Evolutionary conservation across 2,888 invertebrate species (phyloP), one percentile per base, ranked within the genome.

Genomic region (Celastrina argiolus): DNA sequence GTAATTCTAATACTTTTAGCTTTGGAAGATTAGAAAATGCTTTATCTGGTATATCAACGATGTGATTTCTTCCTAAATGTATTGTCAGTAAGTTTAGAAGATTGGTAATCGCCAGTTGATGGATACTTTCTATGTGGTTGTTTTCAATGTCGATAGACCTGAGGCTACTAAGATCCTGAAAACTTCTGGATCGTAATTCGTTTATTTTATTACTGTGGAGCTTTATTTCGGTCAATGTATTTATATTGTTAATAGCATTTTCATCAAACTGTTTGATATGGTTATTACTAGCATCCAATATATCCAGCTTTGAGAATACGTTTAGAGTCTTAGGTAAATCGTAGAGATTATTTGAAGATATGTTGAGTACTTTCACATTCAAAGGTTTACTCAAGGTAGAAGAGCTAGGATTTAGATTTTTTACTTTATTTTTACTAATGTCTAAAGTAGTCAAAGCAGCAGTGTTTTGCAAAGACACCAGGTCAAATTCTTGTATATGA

Each of bases 251-350:
- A 64, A 97, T 88, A 0, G 94, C 92, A 73, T 94, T 94, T 0
- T 94, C 93, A 66, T 95, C 93, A 67, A 97, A 92, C 67, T 92
- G 88, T 74, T 94, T 93, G 45, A 97, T 92, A 70, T 95, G 93
- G 83, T 97, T 97, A 79, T 93, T 94, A 77, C 96, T 96, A 68
- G 97, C 89, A 81, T 97, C 96, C 61, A 97, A 88, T 67, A 94
- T 88, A 79, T 94, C 94, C 18, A 97, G 85, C 71, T 93, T 93
- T 28, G 93, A 92, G 71, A 97, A 87, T 70, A 94, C 93, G 66
- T 94, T 94, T 65, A 97, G 84, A 39, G 95, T 94, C 65, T 92
- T 87, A 3, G 97, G 96, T 69, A 97, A 90, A 76, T 94, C 93
- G 22, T 93, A 92, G 64, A 97, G 84, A 67, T 93, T 93, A 81